Evolutionary conservation across 2,113 vertebrate genomes (phyloP), one percentile per base, ranked within the genome.

Genomic region (Platichthys flesus): DNA sequence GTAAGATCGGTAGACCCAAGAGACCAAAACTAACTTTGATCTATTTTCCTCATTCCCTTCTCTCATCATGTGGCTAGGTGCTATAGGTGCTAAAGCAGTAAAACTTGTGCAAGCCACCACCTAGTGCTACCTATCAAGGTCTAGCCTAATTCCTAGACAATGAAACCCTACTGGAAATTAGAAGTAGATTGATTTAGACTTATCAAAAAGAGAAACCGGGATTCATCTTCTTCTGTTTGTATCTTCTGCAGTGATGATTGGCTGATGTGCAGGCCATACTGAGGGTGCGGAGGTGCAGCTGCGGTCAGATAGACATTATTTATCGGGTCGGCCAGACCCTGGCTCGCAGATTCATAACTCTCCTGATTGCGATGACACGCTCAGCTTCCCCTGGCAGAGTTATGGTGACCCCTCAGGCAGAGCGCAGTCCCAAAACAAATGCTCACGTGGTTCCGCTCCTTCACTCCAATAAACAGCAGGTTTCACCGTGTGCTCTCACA

Each of bases 281-380:
- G 59, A 65, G 72, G 51, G 21, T 69, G 78, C 56, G 60, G 69
- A 77, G 71, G 61, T 79, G 74, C 58, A 47, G 74, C 74, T 67
- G 70, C 16, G 23, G 57, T 85, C 72, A 71, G 57, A 76, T 37
- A 72, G 78, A 68, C 77, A 81, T 79, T 81, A 70, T 76, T 90
- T 88, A 81, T 78, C 64, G 2, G 90, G 90, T 92, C 90, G 89
- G 47, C 64, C 3, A 82, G 90, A 89, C 86, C 84, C 65, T 20
- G 79, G 49, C 13, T 0, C 1, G 28, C 21, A 62, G 31, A 76
- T 82, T 83, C 70, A 28, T 49, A 82, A 71, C 70, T 78, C 72
- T 51, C 60, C 18, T 1, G 84, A 79, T 51, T 83, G 75, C 9
- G 40, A 69, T 89, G 85, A 90, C 83, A 82, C 83, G 37, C 81